A percentile compares a stretch with the other conserved stretches of the same genome.
phyloP scores from a whole-genome alignment of 2,797 vertebrate species.

The Masticophis lateralis region DNA sequence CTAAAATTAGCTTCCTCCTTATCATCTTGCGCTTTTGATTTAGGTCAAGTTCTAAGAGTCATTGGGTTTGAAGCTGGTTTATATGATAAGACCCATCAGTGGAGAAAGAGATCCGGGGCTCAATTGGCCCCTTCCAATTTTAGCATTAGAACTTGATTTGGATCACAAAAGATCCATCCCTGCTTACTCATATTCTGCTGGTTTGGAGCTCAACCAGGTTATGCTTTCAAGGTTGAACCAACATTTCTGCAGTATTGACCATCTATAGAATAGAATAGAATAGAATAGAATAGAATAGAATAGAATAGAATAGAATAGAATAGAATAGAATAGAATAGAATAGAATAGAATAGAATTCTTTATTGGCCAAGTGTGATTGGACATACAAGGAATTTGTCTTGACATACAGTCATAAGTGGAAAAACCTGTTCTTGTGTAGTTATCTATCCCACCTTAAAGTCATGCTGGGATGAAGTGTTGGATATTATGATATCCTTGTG shows the following conservation, averaged over 20 bases:
- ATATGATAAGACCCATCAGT: not conserved
- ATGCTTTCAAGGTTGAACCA: too few relatives aligned
- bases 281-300: too few relatives aligned
- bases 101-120: not conserved
- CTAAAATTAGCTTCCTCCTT: not conserved
- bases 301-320: too few relatives aligned
- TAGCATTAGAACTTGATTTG: not conserved
- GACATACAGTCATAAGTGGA: too few relatives aligned
- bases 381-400: too few relatives aligned
- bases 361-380: too few relatives aligned
- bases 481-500: not conserved
- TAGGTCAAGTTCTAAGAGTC: not conserved
- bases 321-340: too few relatives aligned
- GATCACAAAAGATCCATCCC: not conserved
- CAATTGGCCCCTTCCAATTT: not conserved
- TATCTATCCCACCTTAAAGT: too few relatives aligned
- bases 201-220: not conserved
- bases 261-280: too few relatives aligned
- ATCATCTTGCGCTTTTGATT: not conserved
- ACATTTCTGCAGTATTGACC: not conserved
- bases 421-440: too few relatives aligned
- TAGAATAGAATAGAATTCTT: too few relatives aligned
- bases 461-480: not conserved
- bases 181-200: too few relatives aligned
- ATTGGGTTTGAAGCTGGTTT: not conserved